phyloP scores from a whole-genome alignment of 2,113 vertebrate genomes.

The Terrapene triunguis region DNA sequence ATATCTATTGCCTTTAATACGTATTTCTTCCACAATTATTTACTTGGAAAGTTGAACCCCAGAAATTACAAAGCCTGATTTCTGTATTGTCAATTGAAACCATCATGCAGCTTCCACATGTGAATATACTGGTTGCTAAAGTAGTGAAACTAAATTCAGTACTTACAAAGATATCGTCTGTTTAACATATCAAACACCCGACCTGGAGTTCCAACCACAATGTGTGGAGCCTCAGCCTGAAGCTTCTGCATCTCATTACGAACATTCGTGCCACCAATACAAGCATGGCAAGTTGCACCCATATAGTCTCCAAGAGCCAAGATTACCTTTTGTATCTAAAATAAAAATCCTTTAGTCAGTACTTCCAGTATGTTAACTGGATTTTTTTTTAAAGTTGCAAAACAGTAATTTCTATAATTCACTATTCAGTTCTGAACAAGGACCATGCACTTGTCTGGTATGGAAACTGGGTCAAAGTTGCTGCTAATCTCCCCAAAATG shows the following conservation, averaged over 20 bases:
- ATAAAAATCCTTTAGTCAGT: not conserved
- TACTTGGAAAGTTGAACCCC: not conserved
- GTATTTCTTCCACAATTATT: not conserved
- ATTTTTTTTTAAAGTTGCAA: not conserved
- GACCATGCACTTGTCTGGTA: not conserved
- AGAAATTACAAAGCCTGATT: not conserved
- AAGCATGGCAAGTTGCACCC: conserved; percentile 92
- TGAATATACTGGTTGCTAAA: not conserved
- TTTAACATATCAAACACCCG: conserved; percentile 92
- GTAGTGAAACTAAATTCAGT: not conserved
- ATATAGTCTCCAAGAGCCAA: conserved; percentile 92
- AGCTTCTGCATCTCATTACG: conserved; percentile 92
- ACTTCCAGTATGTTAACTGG: not conserved
- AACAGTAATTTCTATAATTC: not conserved
- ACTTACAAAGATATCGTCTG: conserved; percentile 90
- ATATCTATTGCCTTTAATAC: not conserved
- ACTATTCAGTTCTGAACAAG: not conserved
- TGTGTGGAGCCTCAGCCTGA: conserved; percentile 90
- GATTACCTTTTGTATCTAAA: conserved; percentile 91
- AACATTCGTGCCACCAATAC: conserved; percentile 91
- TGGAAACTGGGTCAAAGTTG: not conserved
- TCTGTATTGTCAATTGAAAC: not conserved
- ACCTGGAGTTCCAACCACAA: conserved; percentile 91
- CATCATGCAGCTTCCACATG: not conserved
- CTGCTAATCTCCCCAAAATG: not conserved